A percentile compares a stretch with the other conserved stretches of the same genome.
These are phyloP conservation scores for Epinephelus fuscoguttatus DNA, from an alignment of 2,113 vertebrate species.

Conservation along the genomic window DNA sequence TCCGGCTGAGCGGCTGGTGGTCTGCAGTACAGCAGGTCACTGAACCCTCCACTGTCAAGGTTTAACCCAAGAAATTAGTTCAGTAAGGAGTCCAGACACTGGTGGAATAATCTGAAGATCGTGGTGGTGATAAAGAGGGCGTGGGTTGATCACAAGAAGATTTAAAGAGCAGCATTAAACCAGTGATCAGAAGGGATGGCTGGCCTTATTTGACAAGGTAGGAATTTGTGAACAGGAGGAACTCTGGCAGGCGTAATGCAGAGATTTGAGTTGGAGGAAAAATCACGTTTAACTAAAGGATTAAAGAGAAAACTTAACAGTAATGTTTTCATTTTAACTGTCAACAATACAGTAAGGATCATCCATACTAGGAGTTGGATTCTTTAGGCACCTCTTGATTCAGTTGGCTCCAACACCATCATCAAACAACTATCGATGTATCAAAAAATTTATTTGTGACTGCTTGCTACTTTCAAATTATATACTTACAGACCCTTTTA, in stretches of 20 bases:
- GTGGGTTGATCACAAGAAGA: background rate
- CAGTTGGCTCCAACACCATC: too few species aligned
- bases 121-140: background rate
- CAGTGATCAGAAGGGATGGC: background rate
- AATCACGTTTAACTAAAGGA: background rate
- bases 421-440: too few species aligned
- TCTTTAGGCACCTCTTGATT: too few species aligned
- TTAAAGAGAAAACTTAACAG: background rate
- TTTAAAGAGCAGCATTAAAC: background rate
- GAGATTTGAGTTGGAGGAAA: background rate
- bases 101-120: background rate
- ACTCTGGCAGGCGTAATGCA: background rate
- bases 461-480: too few species aligned
- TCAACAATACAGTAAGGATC: too few species aligned
- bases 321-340: background rate
- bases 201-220: background rate
- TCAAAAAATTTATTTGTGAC: too few species aligned
- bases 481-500: too few species aligned
- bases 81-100: slow-evolving; percentile 38
- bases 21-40: slow-evolving; percentile 29
- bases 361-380: too few species aligned
- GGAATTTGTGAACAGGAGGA: background rate
- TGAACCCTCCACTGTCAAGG: slow-evolving; percentile 35
- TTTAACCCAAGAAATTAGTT: slow-evolving; percentile 45
- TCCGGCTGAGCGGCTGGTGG: slow-evolving; percentile 58